A percentile compares a stretch with the other conserved stretches of the same genome.
These are phyloP conservation scores for Eulemur albifrons DNA, from an alignment of 2,797 vertebrate species.

Conservation along the genomic window DNA sequence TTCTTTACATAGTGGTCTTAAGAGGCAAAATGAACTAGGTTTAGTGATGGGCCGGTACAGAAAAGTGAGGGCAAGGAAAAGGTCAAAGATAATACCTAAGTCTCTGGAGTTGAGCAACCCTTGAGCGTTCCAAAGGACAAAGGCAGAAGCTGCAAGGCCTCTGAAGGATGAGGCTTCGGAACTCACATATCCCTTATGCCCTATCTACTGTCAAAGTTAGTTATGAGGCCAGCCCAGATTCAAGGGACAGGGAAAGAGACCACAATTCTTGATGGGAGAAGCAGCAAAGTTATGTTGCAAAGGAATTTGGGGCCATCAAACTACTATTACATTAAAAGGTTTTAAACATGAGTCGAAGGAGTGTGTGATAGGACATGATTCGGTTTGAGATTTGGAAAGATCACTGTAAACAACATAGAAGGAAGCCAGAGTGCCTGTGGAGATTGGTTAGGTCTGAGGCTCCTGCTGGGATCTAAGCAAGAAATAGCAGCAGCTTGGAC, in stretches of 20 bases:
- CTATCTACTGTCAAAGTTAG: not conserved
- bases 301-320: not conserved
- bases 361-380: not conserved
- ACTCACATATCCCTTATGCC: not conserved
- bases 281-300: not conserved
- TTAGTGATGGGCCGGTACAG: not conserved
- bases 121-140: not conserved
- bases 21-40: not conserved
- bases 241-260: not conserved
- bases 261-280: constrained; percentile 11
- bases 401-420: not conserved
- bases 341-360: not conserved
- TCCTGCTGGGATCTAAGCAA: not conserved
- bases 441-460: not conserved
- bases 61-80: not conserved
- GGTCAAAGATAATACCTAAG: not conserved
- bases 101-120: not conserved
- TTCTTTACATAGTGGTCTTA: not conserved
- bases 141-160: not conserved
- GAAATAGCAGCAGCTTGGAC: not conserved
- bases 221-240: not conserved
- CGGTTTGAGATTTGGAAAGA: not conserved
- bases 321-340: not conserved
- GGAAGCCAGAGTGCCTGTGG: not conserved
- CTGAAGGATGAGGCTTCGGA: not conserved